Base-by-base conservation (phyloP, 2,113 vertebrate species). In the Carassius gibelio region DNA sequence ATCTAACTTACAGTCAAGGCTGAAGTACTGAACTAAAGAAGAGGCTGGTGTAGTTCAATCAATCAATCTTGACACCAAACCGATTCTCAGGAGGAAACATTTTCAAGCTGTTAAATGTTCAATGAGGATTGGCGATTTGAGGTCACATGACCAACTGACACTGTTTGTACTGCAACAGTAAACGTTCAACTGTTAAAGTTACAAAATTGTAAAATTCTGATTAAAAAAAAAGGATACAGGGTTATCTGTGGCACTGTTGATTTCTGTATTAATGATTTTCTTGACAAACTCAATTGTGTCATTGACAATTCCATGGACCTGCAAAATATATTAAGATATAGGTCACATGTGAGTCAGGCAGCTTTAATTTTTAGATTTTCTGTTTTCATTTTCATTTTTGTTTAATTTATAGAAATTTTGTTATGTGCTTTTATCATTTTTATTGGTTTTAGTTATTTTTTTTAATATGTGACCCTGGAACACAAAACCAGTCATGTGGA, bases 201-300 rank as follows among this genome's bases (percentile, higher is more conserved):
- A 9, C 15, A 0, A 69, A 38, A 3, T 38, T 38, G 4, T 19
- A 71, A 10, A 30, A 71, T 45, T 10, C 7, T 3, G 8, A 64
- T 55, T 0, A 30, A 30, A 7, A 9, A 0, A 88, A 96, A 96
- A 97, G 93, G 97, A 99, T 99, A 99, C 98, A 89, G 98, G 98
- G 85, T 99, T 99, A 90, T 99, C 98, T 0, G 98, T 99, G 74
- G 98, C 98, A 0, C 98, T 99, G 88, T 99, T 99, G 84, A 99
- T 96, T 94, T 99, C 98, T 11, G 96, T 98, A 0, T 91, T 96
- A 86, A 99, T 99, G 88, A 99, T 97, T 88, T 95, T 94, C 92
- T 96, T 96, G 90, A 96, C 98, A 92, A 99, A 99, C 4, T 93
- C 92, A 82, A 99, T 99, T 1, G 98, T 99, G 90, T 99, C 98